A percentile compares a stretch with the other conserved stretches of the same genome.
These are phyloP conservation scores for Dicyrtoma fusca DNA, from an alignment of 2,888 invertebrate genomes.

Conservation along the genomic window DNA sequence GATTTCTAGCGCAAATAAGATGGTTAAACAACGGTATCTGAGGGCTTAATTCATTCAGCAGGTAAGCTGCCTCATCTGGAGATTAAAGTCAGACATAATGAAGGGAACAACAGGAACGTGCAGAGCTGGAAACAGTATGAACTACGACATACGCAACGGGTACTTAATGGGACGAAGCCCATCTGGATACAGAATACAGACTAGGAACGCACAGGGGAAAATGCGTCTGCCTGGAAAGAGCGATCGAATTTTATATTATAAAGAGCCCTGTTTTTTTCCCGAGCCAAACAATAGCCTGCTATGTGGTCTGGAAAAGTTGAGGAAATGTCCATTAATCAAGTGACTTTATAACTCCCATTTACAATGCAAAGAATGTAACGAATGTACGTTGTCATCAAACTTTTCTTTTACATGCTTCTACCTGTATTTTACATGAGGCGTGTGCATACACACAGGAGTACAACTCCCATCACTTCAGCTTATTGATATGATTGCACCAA, in stretches of 20 bases:
- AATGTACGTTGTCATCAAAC: constrained; percentile 33
- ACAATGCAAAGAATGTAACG: constrained; percentile 31
- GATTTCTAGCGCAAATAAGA: no score
- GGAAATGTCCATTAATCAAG: constrained; percentile 49
- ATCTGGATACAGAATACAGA: constrained; percentile 4
- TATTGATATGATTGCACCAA: constrained; percentile 7
- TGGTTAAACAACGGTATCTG: no score
- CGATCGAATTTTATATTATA: constrained; percentile 35
- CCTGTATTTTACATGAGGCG: background rate
- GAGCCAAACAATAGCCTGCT: constrained; percentile 41
- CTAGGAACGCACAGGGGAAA: constrained; percentile 9
- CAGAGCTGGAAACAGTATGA: no score
- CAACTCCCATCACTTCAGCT: background rate
- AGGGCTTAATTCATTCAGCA: no score
- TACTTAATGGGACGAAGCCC: background rate
- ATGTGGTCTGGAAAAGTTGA: constrained; percentile 48
- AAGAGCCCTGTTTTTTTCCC: constrained; percentile 23
- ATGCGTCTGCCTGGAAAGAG: constrained; percentile 15
- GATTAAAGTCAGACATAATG: no score
- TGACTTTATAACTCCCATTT: constrained; percentile 48
- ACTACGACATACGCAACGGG: background rate
- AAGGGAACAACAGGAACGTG: no score
- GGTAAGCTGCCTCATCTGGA: no score
- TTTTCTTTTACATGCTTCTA: constrained; percentile 17
- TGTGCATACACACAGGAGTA: background rate